Evolutionary conservation across 2,113 vertebrate species (phyloP).

Genomic region (Scomber scombrus): DNA sequence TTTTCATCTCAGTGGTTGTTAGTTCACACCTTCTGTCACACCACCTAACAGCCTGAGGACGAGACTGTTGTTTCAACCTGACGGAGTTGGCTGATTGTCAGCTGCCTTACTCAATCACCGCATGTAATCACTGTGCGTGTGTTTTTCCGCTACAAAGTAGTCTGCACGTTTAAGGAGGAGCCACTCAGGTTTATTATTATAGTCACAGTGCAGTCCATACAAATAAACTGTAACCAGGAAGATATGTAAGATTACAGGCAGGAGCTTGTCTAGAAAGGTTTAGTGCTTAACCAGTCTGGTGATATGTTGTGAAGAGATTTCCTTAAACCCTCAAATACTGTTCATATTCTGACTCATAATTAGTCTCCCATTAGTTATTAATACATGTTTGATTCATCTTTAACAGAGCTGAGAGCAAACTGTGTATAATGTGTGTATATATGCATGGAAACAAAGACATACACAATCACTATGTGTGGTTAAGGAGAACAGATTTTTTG

Average conservation of each 20-base stretch:
- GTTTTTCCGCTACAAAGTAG: not conserved
- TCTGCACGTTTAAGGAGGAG: constrained; percentile 1
- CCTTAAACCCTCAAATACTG: no score
- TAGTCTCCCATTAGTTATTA: no score
- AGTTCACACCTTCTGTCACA: not conserved
- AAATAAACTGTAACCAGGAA: not conserved
- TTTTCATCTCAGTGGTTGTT: constrained; percentile 1
- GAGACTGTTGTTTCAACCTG: not conserved
- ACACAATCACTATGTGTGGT: no score
- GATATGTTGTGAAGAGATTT: no score
- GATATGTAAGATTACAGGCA: no score
- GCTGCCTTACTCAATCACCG: constrained; percentile 5
- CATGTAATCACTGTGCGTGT: not conserved
- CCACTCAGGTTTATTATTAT: not conserved
- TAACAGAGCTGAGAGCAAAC: no score
- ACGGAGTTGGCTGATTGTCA: not conserved
- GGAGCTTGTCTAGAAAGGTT: no score
- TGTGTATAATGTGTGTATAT: no score
- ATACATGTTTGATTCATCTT: no score
- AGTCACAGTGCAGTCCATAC: not conserved
- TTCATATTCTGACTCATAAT: no score
- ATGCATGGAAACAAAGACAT: no score
- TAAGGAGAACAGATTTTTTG: no score
- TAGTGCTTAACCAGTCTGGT: not conserved
- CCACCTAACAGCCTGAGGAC: not conserved